A percentile compares a stretch with the other conserved stretches of the same genome.
phyloP scores from a whole-genome alignment of 2,797 vertebrate species.

The Galago senegalensis region DNA sequence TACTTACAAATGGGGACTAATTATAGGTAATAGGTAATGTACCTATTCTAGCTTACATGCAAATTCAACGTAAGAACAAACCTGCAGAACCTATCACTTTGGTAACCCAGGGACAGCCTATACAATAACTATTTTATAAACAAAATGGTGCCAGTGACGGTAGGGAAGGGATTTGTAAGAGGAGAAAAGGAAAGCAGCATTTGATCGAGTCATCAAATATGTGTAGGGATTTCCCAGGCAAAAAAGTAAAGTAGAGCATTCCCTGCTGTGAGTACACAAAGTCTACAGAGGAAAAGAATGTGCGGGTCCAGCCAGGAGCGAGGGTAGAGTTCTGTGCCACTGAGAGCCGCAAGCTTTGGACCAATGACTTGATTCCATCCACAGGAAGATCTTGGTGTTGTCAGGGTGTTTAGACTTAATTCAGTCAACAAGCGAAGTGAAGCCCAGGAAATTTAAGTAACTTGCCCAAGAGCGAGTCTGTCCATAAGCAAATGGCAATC shows the following conservation, averaged over 20 bases:
- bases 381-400: not conserved
- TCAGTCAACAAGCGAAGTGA: not conserved
- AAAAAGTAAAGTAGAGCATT: not conserved
- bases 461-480: not conserved
- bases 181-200: not conserved
- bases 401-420: not conserved
- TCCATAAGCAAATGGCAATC: not conserved
- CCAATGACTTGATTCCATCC: not conserved
- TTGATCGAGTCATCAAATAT: not conserved
- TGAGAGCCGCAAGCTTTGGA: accelerated
- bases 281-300: not conserved
- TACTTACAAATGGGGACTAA: too few species aligned
- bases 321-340: accelerated
- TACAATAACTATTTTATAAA: not conserved
- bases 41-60: too few species aligned
- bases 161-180: not conserved
- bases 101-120: too few species aligned
- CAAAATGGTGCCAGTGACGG: not conserved
- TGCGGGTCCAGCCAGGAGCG: accelerated
- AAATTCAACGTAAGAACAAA: too few species aligned
- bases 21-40: too few species aligned
- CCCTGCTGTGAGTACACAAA: not conserved
- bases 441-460: not conserved
- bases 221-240: not conserved
- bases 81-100: too few species aligned